Base-by-base conservation (phyloP, 2,888 invertebrate species). In the Myopa tessellatipennis region DNA sequence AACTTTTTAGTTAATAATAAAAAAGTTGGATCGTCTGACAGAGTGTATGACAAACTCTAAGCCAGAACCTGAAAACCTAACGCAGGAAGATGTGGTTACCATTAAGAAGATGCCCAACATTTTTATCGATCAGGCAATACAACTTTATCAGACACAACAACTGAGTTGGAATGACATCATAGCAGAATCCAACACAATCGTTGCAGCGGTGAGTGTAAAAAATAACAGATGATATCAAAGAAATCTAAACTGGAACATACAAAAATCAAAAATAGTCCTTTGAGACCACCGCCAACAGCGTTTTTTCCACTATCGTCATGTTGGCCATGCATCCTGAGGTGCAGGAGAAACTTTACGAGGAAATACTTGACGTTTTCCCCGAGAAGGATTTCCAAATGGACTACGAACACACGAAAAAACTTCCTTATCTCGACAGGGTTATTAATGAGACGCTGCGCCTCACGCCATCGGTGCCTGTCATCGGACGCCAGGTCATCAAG, bases 371-470 rank as follows among this genome's bases (percentile, higher is more conserved):
- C 26, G 60, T 79, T 10, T 82, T 82, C 34, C 83, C 82, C 0
- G 82, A 83, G 1, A 81, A 82, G 45, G 74, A 80, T 6, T 80
- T 79, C 55, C 71, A 81, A 61, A 72, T 83, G 45, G 69, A 77
- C 0, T 82, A 78, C 55, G 80, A 81, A 8, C 79, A 84, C 55
- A 74, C 83, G 18, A 60, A 81, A 4, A 80, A 83, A 60, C 74
- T 84, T n/a, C 81, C 82, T 7, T 85, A 85, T 75, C 76, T 84
- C 76, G 84, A 84, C 70, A 83, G 83, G 83, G 77, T 84, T 6
- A 78, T 85, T 40, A 82, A 83, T 65, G 85, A 85, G 78, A 82
- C 83, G 0, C 60, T 85, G 18, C 79, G 85, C 26, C 71, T 85
- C 34, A 77, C 79, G 26, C 81, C 85, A 26, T 74, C 85, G 7